phyloP scores from a whole-genome alignment of 2,888 invertebrate species.

The Rhaphigaster nebulosa region DNA sequence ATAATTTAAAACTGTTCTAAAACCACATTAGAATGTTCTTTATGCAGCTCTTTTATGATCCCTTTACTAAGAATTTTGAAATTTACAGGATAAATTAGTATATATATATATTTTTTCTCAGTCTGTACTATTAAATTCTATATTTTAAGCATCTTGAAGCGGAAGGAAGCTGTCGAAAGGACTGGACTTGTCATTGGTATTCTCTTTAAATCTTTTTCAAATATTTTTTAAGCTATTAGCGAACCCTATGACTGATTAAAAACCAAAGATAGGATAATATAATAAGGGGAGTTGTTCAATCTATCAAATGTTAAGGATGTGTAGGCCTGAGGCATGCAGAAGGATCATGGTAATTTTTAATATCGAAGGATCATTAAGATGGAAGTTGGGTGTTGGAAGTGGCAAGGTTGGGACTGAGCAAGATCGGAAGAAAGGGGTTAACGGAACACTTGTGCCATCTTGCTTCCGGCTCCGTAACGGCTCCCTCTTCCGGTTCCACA shows the following conservation, averaged over 20 bases:
- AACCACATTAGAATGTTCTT: no score
- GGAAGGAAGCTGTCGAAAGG: background rate
- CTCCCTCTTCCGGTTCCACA: slow-evolving; percentile 21
- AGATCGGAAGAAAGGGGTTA: slow-evolving; percentile 46
- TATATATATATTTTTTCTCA: no score
- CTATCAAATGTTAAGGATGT: background rate
- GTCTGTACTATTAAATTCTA: no score
- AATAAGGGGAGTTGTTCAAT: background rate
- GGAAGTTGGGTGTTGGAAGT: background rate
- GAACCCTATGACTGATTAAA: no score
- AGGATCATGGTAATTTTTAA: background rate
- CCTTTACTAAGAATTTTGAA: no score
- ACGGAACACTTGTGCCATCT: slow-evolving; percentile 46
- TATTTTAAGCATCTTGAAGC: background rate
- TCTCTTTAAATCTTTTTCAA: no score
- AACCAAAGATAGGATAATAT: background rate
- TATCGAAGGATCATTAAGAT: background rate
- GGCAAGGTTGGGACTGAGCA: slow-evolving; percentile 15
- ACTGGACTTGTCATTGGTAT: background rate
- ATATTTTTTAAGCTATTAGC: no score
- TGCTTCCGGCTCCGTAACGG: slow-evolving; percentile 45
- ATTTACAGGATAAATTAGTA: no score
- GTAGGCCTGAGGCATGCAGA: background rate
- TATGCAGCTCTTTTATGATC: no score
- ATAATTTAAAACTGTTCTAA: no score